Conservation (phyloP, 2,888 invertebrate genomes). For the Chelonus formosanus region DNA sequence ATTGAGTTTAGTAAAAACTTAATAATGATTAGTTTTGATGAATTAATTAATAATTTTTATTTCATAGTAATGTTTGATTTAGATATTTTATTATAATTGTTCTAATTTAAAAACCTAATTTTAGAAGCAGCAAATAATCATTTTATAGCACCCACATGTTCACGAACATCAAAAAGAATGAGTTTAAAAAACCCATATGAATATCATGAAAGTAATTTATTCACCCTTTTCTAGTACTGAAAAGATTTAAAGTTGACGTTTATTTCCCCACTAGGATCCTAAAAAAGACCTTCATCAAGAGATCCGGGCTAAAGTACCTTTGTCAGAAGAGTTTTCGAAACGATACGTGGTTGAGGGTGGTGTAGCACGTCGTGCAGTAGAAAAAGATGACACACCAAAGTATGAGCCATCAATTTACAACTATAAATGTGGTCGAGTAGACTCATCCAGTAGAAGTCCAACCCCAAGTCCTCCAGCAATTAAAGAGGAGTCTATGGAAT, state of each 20-base stretch:
- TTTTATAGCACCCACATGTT: background rate
- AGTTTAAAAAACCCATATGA: background rate
- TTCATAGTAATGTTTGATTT: no score
- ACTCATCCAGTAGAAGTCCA: slow-evolving; percentile 53
- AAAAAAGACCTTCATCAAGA: slow-evolving; percentile 54
- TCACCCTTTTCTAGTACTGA: background rate
- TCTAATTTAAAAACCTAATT: no score
- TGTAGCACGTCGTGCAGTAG: slow-evolving; percentile 54
- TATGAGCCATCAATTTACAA: slow-evolving; percentile 60
- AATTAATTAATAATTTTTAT: no score
- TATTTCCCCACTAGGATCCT: slow-evolving; percentile 47
- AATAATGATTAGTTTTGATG: no score
- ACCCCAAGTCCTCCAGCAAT: slow-evolving; percentile 50
- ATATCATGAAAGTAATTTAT: slow-evolving; percentile 3
- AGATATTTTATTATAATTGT: no score
- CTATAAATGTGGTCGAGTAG: slow-evolving; percentile 55
- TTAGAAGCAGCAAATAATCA: no score
- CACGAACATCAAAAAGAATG: background rate
- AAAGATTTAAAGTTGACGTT: background rate
- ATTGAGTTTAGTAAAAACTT: no score
- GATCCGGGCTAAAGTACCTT: slow-evolving; percentile 49
- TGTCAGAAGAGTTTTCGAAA: slow-evolving; percentile 57
- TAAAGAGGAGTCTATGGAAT: slow-evolving; percentile 46
- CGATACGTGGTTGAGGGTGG: slow-evolving; percentile 59
- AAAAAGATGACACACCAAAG: slow-evolving; percentile 56